phyloP scores from a whole-genome alignment of 2,888 invertebrate species.

The Lamproptera curius region DNA sequence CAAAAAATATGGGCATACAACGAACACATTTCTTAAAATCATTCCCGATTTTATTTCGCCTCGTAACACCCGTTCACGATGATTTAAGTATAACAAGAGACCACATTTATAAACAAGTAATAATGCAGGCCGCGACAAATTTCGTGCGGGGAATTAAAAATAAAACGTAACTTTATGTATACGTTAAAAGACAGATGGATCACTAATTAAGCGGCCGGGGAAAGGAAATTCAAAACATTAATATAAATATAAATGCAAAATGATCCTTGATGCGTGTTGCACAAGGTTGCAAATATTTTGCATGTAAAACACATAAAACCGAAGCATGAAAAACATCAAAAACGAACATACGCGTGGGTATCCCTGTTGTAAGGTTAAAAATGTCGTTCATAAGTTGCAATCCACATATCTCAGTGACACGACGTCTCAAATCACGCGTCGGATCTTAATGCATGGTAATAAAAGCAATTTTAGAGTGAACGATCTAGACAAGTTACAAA shows the following conservation, averaged over 20 bases:
- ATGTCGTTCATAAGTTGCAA: constrained; percentile 24
- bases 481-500: constrained; percentile 1
- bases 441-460: constrained; percentile 11
- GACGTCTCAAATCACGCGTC: constrained; percentile 6
- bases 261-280: no score
- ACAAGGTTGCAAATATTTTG: neutral
- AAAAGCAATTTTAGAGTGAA: constrained; percentile 1
- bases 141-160: constrained; percentile 23
- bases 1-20: no score
- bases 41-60: no score
- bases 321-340: constrained; percentile 13
- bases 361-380: constrained; percentile 23
- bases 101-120: neutral
- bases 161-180: constrained; percentile 31
- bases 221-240: constrained; percentile 2
- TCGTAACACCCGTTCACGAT: no score
- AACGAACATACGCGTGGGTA: constrained; percentile 19
- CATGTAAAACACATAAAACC: neutral
- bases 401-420: constrained; percentile 15
- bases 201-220: constrained; percentile 33
- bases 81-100: neutral
- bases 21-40: no score
- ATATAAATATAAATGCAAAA: no score
- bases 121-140: neutral
- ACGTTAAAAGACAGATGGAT: constrained; percentile 35